phyloP scores from a whole-genome alignment of 2,888 invertebrate species.

The Neoitamus cyanurus region DNA sequence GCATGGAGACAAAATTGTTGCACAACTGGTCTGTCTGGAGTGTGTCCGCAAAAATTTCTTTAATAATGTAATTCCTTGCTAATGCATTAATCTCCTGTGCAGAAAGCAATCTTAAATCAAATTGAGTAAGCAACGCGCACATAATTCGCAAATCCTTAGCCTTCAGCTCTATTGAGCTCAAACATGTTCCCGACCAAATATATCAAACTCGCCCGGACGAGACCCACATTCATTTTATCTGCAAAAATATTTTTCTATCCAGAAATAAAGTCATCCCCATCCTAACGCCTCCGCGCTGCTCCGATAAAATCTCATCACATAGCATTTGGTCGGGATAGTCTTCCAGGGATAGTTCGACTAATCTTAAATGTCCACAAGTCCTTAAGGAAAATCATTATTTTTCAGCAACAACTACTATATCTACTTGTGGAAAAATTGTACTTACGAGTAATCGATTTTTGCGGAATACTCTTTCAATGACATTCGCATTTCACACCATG shows the following conservation, averaged over 20 bases:
- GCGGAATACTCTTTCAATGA: neutral
- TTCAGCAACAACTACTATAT: neutral
- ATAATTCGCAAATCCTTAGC: neutral
- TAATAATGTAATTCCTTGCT: too few relatives aligned
- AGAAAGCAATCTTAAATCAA: neutral
- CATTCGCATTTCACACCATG: neutral
- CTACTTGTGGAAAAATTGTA: neutral
- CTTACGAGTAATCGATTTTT: neutral
- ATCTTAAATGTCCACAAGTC: neutral
- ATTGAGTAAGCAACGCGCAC: neutral
- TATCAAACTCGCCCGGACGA: neutral
- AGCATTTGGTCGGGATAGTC: neutral
- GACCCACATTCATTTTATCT: neutral
- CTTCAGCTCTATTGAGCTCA: neutral
- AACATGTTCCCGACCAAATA: neutral
- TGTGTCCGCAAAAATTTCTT: too few relatives aligned
- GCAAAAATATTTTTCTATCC: neutral
- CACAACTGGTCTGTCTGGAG: too few relatives aligned
- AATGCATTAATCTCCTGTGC: neutral
- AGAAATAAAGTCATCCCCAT: neutral
- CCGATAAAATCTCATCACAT: neutral
- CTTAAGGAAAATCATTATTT: neutral
- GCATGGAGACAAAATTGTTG: too few relatives aligned
- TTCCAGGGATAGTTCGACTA: neutral
- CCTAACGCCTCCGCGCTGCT: neutral